phyloP scores from a whole-genome alignment of 2,113 vertebrate species.

The Syrrhaptes paradoxus region DNA sequence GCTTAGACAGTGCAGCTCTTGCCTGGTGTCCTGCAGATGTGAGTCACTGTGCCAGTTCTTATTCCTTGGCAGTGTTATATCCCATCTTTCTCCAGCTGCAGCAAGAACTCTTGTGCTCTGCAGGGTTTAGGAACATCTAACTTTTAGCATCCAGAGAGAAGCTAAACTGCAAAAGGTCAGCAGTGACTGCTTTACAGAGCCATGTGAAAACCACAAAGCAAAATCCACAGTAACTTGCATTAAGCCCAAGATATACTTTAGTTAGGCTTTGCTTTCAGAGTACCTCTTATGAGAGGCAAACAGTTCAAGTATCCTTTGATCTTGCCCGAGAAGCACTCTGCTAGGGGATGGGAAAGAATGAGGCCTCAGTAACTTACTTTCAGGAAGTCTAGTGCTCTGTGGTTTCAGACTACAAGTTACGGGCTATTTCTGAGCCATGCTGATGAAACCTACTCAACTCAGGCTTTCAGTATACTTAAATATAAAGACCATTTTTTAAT shows the following conservation, averaged over 20 bases:
- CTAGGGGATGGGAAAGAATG: background rate
- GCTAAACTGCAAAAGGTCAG: background rate
- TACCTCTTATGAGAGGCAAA: background rate
- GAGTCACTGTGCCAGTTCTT: background rate
- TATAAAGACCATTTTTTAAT: background rate
- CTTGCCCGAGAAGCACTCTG: background rate
- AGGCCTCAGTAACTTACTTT: background rate
- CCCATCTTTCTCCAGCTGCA: background rate
- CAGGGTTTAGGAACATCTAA: background rate
- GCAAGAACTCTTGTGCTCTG: background rate
- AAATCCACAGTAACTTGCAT: background rate
- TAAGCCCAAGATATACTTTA: background rate
- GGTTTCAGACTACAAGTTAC: background rate
- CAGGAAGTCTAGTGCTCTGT: background rate
- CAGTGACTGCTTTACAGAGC: background rate
- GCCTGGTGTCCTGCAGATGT: background rate
- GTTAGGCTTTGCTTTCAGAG: background rate
- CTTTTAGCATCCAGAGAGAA: background rate
- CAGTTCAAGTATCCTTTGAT: slow-evolving; percentile 19
- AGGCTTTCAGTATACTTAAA: background rate
- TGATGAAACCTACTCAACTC: background rate
- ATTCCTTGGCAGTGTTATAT: background rate
- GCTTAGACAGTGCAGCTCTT: background rate
- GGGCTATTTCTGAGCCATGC: background rate
- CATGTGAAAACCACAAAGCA: background rate